Evolutionary conservation across 2,888 invertebrate species (phyloP), one percentile per base, ranked within the genome.

Genomic region (Saturnia pavonia): DNA sequence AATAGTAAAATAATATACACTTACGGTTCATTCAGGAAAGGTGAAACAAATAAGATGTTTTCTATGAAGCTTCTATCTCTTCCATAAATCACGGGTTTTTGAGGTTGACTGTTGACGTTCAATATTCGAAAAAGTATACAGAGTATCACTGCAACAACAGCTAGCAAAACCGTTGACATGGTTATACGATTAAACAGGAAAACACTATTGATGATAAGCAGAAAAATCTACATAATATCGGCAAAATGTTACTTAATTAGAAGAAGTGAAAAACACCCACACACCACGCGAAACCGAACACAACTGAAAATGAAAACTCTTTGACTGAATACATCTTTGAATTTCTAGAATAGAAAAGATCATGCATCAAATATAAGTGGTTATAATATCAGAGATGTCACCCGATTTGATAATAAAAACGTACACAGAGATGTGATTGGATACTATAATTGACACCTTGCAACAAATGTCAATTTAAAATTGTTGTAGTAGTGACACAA

Each of bases 131-230:
- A 97, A 77, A 97, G 94, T 82, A 97, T 95, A 91, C 97, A 97
- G 74, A 97, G 93, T 82, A 97, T 96, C 74, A 97, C 97, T 76
- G 97, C 97, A 79, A 97, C 93, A 73, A 96, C 96, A 74, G 97
- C 97, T 80, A 97, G 91, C 78, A 97, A 94, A 74, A 97, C 97
- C 75, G 97, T 97, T 82, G 97, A 97, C 97, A 97, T 97, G 84
- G 79, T 91, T 75, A 70, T 68, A 73, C 70, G 73, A 76, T 77
- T 71, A 72, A 74, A 75, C 65, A 76, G 74, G 75, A 74, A 75
- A 70, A 73, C 71, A 72, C 67, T 72, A 76, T 71, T 70, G 72
- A 74, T 75, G 69, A 74, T 73, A 78, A 34, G 71, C 77, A 77
- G 76, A 73, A 74, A 79, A 80, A 81, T 85, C 86, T 87, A 88